Evolutionary conservation across 1,140 invertebrate genomes (phyloP), one percentile per base, ranked within the genome.

Genomic region (Macrobrachium rosenbergii): DNA sequence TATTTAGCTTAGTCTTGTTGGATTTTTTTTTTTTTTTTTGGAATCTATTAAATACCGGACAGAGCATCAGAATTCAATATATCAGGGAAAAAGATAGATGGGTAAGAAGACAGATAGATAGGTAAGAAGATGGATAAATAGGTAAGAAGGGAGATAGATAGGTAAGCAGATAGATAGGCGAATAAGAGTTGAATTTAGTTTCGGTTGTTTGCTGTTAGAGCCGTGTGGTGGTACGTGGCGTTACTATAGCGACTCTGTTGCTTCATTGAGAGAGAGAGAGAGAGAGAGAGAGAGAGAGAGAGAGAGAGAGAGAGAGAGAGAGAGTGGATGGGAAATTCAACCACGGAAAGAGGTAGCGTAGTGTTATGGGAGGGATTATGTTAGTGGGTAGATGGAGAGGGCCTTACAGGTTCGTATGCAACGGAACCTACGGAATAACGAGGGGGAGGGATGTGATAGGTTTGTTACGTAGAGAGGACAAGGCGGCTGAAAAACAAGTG

Each of bases 171-270:
- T 16, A 58, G 45, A 43, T 1, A 58, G 14, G 12, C 21, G n/a
- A 17, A 14, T 28, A 28, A 21, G n/a, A 28, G 16, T 37, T 75
- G 28, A 19, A 28, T 11, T 14, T 21, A 45, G 12, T 43, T 37
- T 73, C 28, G 28, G 28, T 37, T 37, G 28, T 37, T 37, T 37
- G 28, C 3, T 37, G 28, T 37, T 37, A 73, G 69, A 73, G 69
- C 28, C 23, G 43, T 23, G 43, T 12, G 64, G 62, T 45, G 58
- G 64, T 62, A 67, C 79, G 79, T 81, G 79, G 79, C 79, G 79
- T 81, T 81, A 67, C 79, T 81, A 81, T 81, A 81, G 79, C 79
- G 79, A 81, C 79, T 19, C 23, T 67, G 64, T 43, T 73, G 21
- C 69, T 43, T 37, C 69, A 73, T 10, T 37, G 19, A 64, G 63